phyloP scores from a whole-genome alignment of 2,888 invertebrate species.

The Lasioglossum vierecki region DNA sequence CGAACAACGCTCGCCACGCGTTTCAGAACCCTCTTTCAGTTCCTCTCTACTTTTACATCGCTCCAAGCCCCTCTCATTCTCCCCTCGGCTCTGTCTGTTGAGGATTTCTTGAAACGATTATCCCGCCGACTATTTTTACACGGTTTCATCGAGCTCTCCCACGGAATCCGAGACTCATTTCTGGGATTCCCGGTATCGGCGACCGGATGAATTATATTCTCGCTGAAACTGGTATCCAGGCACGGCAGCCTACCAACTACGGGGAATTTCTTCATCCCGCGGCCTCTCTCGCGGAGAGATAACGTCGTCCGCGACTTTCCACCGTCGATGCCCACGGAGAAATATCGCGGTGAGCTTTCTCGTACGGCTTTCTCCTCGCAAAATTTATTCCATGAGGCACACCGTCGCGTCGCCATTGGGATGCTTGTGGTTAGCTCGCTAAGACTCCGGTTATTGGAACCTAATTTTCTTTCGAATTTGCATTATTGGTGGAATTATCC shows the following conservation, averaged over 20 bases:
- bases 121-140: constrained; percentile 38
- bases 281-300: background rate
- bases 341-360: background rate
- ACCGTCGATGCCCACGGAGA: background rate
- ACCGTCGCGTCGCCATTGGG: background rate
- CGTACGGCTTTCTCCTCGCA: background rate
- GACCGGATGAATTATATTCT: constrained; percentile 16
- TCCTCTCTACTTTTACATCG: background rate
- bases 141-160: constrained; percentile 17
- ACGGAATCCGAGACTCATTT: constrained; percentile 18
- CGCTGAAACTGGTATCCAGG: constrained; percentile 13
- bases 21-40: background rate
- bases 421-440: background rate
- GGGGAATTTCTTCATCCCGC: constrained; percentile 2
- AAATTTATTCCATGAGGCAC: background rate
- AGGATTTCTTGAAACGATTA: constrained; percentile 33
- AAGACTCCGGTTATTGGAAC: background rate
- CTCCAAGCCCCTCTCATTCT: background rate
- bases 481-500: too few relatives aligned
- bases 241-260: background rate
- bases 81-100: background rate
- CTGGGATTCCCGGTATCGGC: constrained; percentile 23
- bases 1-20: background rate
- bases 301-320: background rate
- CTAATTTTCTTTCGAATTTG: background rate